phyloP scores from a whole-genome alignment of 1,140 invertebrate genomes.

The Nasonia longicornis region DNA sequence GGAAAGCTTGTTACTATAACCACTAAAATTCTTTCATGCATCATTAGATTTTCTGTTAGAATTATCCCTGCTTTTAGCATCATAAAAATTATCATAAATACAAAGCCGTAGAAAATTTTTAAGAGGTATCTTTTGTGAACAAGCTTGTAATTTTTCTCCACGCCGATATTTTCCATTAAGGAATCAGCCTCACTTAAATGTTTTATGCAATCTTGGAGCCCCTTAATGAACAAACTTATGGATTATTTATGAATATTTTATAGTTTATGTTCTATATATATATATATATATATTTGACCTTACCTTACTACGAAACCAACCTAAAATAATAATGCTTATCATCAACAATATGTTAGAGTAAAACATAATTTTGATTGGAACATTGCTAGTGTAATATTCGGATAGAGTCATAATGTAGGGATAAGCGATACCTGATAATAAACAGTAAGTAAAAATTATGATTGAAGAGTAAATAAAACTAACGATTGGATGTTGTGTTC shows the following conservation, averaged over 20 bases:
- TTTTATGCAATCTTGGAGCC: background rate
- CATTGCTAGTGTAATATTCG: background rate
- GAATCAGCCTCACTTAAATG: constrained; percentile 16
- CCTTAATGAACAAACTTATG: background rate
- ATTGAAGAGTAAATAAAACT: constrained; percentile 31
- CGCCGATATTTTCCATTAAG: constrained; percentile 44
- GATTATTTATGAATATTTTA: background rate
- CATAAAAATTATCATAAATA: background rate
- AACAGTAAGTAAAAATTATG: background rate
- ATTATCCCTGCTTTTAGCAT: background rate
- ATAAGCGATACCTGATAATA: background rate
- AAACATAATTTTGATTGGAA: background rate
- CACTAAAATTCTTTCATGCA: background rate
- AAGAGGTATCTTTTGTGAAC: constrained; percentile 19
- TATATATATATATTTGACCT: background rate
- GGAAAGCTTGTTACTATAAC: background rate
- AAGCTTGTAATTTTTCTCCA: constrained; percentile 27
- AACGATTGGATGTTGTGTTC: background rate
- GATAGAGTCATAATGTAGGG: background rate
- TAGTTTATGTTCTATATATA: background rate
- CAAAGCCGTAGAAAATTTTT: background rate
- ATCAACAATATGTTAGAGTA: background rate
- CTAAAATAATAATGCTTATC: background rate
- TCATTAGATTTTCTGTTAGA: background rate
- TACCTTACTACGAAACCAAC: constrained; percentile 5